A percentile compares a stretch with the other conserved stretches of the same genome.
Evolutionary conservation across 2,888 invertebrate genomes (phyloP).

Genomic region (Leptodirus hochenwartii): DNA sequence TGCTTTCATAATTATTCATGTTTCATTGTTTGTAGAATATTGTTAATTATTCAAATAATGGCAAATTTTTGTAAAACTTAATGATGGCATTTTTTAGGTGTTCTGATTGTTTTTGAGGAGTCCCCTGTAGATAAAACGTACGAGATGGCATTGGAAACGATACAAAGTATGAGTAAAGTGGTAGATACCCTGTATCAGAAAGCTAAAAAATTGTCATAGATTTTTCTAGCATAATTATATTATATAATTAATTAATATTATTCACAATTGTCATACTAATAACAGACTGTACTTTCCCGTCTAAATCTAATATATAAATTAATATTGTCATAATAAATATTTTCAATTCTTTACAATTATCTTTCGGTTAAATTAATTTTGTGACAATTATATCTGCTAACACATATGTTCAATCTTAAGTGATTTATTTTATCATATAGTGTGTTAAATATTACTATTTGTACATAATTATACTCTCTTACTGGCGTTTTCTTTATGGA

Average conservation of each 20-base stretch:
- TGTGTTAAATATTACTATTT: too few relatives aligned
- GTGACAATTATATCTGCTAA: too few relatives aligned
- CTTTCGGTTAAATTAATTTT: too few relatives aligned
- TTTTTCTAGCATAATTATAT: conserved; percentile 13
- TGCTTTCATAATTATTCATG: conserved; percentile 1
- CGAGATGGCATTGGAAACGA: conserved; percentile 90
- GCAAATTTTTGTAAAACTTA: conserved; percentile 2
- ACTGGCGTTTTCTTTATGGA: too few relatives aligned
- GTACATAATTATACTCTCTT: too few relatives aligned
- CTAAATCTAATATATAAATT: too few relatives aligned
- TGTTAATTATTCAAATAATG: conserved; percentile 2
- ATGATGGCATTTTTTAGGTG: conserved; percentile 32
- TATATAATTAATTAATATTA: conserved; percentile 8
- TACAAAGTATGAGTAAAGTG: conserved; percentile 98
- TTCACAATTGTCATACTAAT: neutral
- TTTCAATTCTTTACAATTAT: too few relatives aligned
- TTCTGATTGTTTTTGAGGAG: conserved; percentile 94
- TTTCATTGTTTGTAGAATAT: neutral
- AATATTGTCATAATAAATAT: too few relatives aligned
- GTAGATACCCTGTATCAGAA: conserved; percentile 98
- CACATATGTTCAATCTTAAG: too few relatives aligned
- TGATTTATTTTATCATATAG: too few relatives aligned
- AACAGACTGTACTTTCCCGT: conserved; percentile 1
- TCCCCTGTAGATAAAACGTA: conserved; percentile 91
- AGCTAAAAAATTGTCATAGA: conserved; percentile 92